Conservation (phyloP, 2,797 vertebrate species). For the Octomys mimax region DNA sequence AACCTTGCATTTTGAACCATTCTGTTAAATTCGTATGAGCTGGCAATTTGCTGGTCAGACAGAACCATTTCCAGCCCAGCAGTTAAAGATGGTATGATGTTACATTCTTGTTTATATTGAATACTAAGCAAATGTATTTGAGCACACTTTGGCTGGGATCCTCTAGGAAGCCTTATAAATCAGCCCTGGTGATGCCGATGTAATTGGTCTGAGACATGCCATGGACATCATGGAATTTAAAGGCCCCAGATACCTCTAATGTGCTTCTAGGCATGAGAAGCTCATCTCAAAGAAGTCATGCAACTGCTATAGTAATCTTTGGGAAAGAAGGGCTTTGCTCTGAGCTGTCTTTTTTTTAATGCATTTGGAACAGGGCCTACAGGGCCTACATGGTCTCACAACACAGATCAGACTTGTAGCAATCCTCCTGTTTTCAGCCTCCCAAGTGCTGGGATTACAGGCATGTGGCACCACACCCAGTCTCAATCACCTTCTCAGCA, state of each 20-base stretch:
- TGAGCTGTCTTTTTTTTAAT: not conserved
- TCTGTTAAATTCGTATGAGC: not conserved
- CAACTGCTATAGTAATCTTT: too few species aligned
- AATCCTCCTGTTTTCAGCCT: too few species aligned
- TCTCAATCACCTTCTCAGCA: too few species aligned
- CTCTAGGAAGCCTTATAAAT: not conserved
- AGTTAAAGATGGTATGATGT: not conserved
- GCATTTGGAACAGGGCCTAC: too few species aligned
- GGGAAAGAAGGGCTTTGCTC: not conserved
- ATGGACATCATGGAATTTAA: not conserved
- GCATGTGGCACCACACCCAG: too few species aligned
- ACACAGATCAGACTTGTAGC: too few species aligned
- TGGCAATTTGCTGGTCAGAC: not conserved
- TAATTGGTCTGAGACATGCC: not conserved
- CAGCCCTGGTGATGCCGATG: not conserved
- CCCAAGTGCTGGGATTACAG: too few species aligned
- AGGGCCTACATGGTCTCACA: too few species aligned
- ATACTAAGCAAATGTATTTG: not conserved
- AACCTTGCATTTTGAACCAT: not conserved
- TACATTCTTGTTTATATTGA: not conserved
- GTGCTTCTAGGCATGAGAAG: not conserved
- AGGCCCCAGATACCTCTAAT: not conserved
- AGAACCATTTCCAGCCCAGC: not conserved
- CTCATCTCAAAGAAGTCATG: not conserved
- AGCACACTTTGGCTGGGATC: not conserved